Evolutionary conservation across 1,140 invertebrate genomes (phyloP), one percentile per base, ranked within the genome.

Genomic region (Dendroctonus ponderosae): DNA sequence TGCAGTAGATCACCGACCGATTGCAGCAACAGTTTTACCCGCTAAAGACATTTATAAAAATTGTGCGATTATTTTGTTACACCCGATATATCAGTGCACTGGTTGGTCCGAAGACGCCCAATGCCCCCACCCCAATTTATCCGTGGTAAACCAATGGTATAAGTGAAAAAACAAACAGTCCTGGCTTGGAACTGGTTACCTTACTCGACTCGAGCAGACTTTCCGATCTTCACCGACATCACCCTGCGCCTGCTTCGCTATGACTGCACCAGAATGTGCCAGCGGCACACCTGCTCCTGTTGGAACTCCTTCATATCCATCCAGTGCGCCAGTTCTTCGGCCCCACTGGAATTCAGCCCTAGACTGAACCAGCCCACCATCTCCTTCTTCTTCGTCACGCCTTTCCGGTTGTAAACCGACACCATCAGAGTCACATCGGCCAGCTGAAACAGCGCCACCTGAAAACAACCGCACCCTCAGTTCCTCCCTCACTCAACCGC

Each of bases 291-390:
- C 75, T 89, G 87, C 67, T 89, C 87, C 57, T 87, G 87, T 70
- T 83, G 83, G 48, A 84, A 86, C 69, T 89, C 87, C 49, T 85
- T 78, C 86, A 97, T 94, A 72, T 97, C 94, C 75, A 91, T 89
- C 94, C 95, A 98, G 77, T 97, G 95, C 7, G 91, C 86, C n/a
- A 90, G 81, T 78, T 96, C 93, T 74, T 97, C 94, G 51, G 93
- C 89, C 12, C 94, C 93, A 26, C 93, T 95, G 68, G 92, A 92
- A 79, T 92, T 96, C 74, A 93, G 82, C 8, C 95, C 95, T 52
- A 97, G 78, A 63, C 92, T 92, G 80, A 97, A 94, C 94, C 94
- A 97, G 51, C 95, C 95, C 65, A 97, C 92, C 90, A 97, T 93
- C 79, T 97, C 94, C 74, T 96, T 96, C 66, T 93, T 89, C 72